Evolutionary conservation across 1,140 invertebrate species (phyloP), one percentile per base, ranked within the genome.

Genomic region (Drosophila repleta): DNA sequence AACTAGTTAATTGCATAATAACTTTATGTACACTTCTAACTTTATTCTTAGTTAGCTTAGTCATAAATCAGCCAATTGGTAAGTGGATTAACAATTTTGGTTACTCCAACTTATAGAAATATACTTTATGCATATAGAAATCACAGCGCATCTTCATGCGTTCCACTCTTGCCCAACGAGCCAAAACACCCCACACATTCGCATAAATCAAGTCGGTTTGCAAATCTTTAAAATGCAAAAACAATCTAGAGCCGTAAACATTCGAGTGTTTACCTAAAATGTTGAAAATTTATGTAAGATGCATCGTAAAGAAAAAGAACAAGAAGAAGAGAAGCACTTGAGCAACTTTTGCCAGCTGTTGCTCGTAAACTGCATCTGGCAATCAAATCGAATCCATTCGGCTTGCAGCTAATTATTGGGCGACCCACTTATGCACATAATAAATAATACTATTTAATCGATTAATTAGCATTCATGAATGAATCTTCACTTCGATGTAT

Each of bases 191-290:
- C 26, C 26, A 29, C 3, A 4, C 26, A 29, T 29, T 24, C 24
- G 8, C 29, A 29, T 29, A 29, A 10, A 29, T 29, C 24, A 39
- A 41, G 52, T 11, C 17, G 21, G 49, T 35, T 39, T 48, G 52
- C 24, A 43, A 41, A 15, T 56, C 32, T 64, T 56, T 41, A 64
- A 64, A 49, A 56, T 64, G 15, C 35, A 39, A 29, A 69, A 53
- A 43, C 52, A 69, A 69, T 63, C 41, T 48, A 21, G 21, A 63
- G 17, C 17, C 60, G n/a, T 53, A 69, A 63, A 56, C 43, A 57
- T 56, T 56, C 45, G 41, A 69, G 58, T 63, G 58, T 63, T 69
- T 41, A 48, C 49, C 26, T 29, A 29, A 53, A 48, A 13, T 55
- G 49, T 17, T 51, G 37, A 29, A 4, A 49, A 18, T 58, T 53